Base-by-base conservation (phyloP, 2,113 vertebrate genomes). In the Rhineura floridana region DNA sequence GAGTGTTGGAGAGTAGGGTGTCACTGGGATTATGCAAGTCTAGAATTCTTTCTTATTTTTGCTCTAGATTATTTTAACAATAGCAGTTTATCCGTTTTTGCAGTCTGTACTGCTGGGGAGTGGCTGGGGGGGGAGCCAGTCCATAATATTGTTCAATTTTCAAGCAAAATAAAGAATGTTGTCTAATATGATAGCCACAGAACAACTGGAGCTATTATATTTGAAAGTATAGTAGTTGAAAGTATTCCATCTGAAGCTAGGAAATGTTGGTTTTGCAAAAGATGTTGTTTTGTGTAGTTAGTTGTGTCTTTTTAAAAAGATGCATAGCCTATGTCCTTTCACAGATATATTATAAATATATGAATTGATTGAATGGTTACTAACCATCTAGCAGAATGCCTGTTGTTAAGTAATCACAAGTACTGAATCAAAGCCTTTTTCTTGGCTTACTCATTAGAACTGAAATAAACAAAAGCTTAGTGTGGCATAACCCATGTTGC, bases 401-500 rank as follows among this genome's bases (percentile, higher is more conserved):
- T 6, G 4, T 81, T 79, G 30, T 81, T 44, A 70, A 9, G 15
- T 19, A 3, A 30, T 85, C 52, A 30, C 55, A 69, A 23, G n/a
- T 75, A 65, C 3, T 52, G 36, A 50, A 6, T 80, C 50, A 86
- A 88, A 17, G 81, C 30, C 6, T 85, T 88, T 63, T 91, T 2
- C n/a, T 90, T 25, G 87, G n/a, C 46, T 81, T 81, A 19, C 23
- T 0, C 73, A 44, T 88, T 89, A 72, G 23, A 91, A 91, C 80
- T 15, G 46, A 44, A 75, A 75, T 39, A 55, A 75, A 76, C 36
- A 82, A 15, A 65, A 5, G 5, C 44, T 8, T 87, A 85, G 65
- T 80, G 25, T 90, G 28, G 3, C 87, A 12, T 81, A 62, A 9
- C 6, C 86, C 81, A 21, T 44, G 2, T 28, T 73, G 6, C 62